phyloP scores from a whole-genome alignment of 2,888 invertebrate species.

The Oithona nana region DNA sequence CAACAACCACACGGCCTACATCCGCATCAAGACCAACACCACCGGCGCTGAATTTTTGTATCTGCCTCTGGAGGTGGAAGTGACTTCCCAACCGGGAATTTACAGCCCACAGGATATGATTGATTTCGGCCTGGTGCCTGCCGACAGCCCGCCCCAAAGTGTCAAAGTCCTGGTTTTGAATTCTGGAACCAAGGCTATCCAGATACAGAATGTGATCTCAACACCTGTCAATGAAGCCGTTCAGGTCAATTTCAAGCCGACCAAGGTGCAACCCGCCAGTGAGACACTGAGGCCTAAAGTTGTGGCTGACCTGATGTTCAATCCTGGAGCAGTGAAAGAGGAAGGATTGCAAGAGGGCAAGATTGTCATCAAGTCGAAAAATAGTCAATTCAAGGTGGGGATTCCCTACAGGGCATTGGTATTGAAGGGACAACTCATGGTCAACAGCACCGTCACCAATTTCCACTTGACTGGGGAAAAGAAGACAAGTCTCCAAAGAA shows the following conservation, averaged over 20 bases:
- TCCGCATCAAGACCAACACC: conserved; percentile 51
- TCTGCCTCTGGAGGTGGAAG: conserved; percentile 66
- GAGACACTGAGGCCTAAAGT: conserved; percentile 28
- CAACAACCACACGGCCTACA: conserved; percentile 65
- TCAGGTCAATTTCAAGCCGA: conserved; percentile 43
- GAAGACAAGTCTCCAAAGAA: conserved; percentile 27
- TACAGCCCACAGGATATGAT: conserved; percentile 55
- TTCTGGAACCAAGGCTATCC: conserved; percentile 44
- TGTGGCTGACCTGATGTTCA: not conserved
- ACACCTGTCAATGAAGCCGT: conserved; percentile 44
- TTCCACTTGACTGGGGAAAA: conserved; percentile 28
- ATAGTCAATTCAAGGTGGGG: conserved; percentile 31
- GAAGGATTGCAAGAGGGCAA: conserved; percentile 27
- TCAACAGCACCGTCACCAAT: conserved; percentile 28
- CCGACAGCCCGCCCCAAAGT: conserved; percentile 45
- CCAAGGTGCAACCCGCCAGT: conserved; percentile 43
- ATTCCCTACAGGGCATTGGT: conserved; percentile 39
- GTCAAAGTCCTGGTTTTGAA: conserved; percentile 45
- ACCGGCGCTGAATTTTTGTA: conserved; percentile 44
- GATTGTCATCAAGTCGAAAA: conserved; percentile 33
- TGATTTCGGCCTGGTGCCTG: conserved; percentile 60
- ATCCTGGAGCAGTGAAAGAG: not conserved
- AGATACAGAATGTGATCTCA: conserved; percentile 40
- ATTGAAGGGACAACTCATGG: conserved; percentile 31
- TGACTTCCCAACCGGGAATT: conserved; percentile 45